Conservation (phyloP, 1,140 invertebrate genomes). For the Cecropterus lyciades region DNA sequence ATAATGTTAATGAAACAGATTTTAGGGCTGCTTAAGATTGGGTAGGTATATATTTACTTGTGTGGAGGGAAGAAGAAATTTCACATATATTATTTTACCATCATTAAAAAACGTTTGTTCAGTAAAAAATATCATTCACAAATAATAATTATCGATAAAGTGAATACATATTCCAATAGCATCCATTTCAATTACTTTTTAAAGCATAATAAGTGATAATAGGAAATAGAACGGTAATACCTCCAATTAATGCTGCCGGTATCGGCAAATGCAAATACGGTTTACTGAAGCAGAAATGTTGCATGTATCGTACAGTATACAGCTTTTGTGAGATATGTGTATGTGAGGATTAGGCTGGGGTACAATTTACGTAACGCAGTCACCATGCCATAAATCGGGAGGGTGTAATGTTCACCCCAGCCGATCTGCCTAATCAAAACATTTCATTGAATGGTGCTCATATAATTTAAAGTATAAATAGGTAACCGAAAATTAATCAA, state of each 20-base stretch:
- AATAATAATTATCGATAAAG: too few relatives aligned
- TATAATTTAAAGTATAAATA: too few relatives aligned
- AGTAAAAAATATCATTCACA: too few relatives aligned
- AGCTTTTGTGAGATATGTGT: conserved; percentile 24
- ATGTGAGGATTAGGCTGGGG: conserved; percentile 24
- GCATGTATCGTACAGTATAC: conserved; percentile 23
- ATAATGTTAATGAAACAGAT: too few relatives aligned
- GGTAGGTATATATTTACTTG: too few relatives aligned
- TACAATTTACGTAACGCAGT: conserved; percentile 39
- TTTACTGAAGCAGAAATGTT: conserved; percentile 38
- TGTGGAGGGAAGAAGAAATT: too few relatives aligned
- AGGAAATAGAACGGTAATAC: background rate
- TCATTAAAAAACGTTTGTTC: too few relatives aligned
- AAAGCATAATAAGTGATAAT: background rate
- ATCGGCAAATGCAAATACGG: conserved; percentile 45
- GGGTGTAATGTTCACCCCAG: conserved; percentile 28
- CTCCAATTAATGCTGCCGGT: conserved; percentile 13
- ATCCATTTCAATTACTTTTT: background rate
- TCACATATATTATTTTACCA: too few relatives aligned
- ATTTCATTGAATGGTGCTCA: background rate
- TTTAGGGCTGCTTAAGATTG: too few relatives aligned
- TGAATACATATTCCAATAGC: too few relatives aligned
- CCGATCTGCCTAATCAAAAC: conserved; percentile 30
- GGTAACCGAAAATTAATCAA: too few relatives aligned
- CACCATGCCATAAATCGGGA: conserved; percentile 30